phyloP scores from a whole-genome alignment of 2,113 vertebrate genomes.

The Chlamydotis undulata region DNA sequence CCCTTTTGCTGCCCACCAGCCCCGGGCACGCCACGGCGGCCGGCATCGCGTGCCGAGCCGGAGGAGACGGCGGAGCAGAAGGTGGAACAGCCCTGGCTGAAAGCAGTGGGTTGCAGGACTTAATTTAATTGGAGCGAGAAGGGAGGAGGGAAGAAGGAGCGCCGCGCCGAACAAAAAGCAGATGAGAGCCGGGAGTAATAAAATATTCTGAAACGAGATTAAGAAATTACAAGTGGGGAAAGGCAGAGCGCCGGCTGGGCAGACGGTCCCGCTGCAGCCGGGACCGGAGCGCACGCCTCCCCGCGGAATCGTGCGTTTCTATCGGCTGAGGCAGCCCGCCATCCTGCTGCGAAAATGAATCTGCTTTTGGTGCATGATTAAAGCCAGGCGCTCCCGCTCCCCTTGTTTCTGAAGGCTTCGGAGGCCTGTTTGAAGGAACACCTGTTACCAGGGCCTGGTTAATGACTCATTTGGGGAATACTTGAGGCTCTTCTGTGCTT shows the following conservation, averaged over 20 bases:
- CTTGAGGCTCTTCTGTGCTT: neutral
- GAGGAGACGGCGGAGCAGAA: neutral
- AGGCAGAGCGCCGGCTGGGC: neutral
- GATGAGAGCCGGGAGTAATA: slow-evolving; percentile 10
- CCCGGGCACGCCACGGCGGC: neutral
- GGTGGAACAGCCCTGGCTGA: neutral
- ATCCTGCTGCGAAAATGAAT: slow-evolving; percentile 2
- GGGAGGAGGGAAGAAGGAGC: neutral
- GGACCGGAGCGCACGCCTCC: neutral
- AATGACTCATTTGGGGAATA: neutral
- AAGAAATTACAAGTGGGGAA: slow-evolving; percentile 4
- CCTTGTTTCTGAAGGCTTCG: neutral
- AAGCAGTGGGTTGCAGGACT: neutral
- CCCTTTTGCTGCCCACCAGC: neutral
- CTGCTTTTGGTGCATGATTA: neutral
- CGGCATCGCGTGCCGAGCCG: rapidly evolving
- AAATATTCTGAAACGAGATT: slow-evolving; percentile 39
- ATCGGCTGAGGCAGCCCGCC: neutral
- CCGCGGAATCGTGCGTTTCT: neutral
- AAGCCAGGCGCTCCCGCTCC: neutral
- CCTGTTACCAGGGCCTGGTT: neutral
- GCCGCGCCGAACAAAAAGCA: neutral
- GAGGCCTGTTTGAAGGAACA: neutral
- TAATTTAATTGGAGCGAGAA: neutral
- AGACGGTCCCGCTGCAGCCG: neutral